phyloP scores from a whole-genome alignment of 2,888 invertebrate genomes.

The Acrobasis suavella region DNA sequence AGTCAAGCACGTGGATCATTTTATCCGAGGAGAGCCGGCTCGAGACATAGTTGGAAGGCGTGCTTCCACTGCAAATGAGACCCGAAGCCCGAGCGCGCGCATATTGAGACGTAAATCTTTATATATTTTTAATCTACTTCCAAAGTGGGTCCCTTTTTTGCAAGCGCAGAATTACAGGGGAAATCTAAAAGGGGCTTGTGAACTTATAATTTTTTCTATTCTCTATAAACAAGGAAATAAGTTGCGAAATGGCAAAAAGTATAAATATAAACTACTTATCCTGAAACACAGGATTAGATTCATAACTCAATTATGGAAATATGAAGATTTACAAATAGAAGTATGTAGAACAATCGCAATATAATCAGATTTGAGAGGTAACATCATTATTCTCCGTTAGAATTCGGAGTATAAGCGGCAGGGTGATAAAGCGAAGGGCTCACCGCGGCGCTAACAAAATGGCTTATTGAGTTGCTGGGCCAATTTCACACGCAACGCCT shows the following conservation, averaged over 20 bases:
- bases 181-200: not conserved
- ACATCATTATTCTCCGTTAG: constrained; percentile 63
- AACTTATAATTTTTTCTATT: too few species aligned
- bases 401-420: constrained; percentile 46
- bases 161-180: not conserved
- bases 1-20: constrained; percentile 50
- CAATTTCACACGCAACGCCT: constrained; percentile 51
- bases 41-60: constrained; percentile 51
- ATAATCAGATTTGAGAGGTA: constrained; percentile 43
- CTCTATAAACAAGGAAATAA: too few species aligned
- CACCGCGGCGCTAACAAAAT: constrained; percentile 59
- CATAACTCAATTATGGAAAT: constrained; percentile 11
- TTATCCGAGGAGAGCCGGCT: constrained; percentile 48
- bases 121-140: constrained; percentile 30
- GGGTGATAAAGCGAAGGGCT: constrained; percentile 60
- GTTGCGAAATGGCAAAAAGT: too few species aligned
- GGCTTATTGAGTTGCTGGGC: constrained; percentile 61
- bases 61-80: constrained; percentile 58
- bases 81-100: constrained; percentile 38
- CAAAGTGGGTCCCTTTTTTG: constrained; percentile 19
- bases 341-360: constrained; percentile 17
- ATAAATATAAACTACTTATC: too few species aligned
- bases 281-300: not conserved
- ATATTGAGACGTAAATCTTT: constrained; percentile 59
- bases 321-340: constrained; percentile 21